These are phyloP conservation scores for Linyphia triangularis DNA, from an alignment of 2,888 invertebrate genomes.

Conservation along the genomic window DNA sequence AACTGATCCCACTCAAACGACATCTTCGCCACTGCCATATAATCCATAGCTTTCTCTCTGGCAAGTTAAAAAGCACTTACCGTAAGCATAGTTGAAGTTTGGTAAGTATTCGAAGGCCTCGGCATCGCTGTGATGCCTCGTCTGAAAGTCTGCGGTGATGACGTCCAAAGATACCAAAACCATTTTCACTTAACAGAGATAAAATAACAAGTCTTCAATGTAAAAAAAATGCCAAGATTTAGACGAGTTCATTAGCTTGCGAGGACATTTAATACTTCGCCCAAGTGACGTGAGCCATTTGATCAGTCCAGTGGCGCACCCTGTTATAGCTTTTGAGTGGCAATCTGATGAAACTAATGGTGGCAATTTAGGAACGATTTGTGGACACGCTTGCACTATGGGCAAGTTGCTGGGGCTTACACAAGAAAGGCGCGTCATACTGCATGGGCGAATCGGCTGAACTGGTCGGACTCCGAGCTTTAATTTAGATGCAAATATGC, in stretches of 20 bases:
- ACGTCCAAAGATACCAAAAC: neutral
- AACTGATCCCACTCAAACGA: too few species aligned
- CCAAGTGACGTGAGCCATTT: constrained; percentile 2
- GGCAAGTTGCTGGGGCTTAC: too few species aligned
- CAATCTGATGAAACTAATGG: too few species aligned
- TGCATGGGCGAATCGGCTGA: too few species aligned
- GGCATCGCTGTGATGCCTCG: constrained; percentile 8
- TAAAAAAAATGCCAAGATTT: neutral
- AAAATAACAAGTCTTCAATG: neutral
- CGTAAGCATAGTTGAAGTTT: neutral
- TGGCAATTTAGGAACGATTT: too few species aligned
- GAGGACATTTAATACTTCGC: constrained; percentile 27
- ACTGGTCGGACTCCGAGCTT: too few species aligned
- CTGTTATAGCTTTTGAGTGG: too few species aligned
- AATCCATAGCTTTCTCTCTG: neutral
- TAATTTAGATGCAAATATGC: too few species aligned
- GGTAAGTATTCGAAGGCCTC: constrained; percentile 4
- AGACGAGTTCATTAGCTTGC: neutral
- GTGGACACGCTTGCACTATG: too few species aligned
- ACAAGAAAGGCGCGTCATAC: too few species aligned
- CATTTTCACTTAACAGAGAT: neutral
- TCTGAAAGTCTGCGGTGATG: neutral
- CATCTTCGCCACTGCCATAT: too few species aligned
- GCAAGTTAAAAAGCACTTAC: neutral
- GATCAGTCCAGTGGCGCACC: too few species aligned